Evolutionary conservation across 2,113 vertebrate species (phyloP), one percentile per base, ranked within the genome.

Genomic region (Grammatotria lemairii): DNA sequence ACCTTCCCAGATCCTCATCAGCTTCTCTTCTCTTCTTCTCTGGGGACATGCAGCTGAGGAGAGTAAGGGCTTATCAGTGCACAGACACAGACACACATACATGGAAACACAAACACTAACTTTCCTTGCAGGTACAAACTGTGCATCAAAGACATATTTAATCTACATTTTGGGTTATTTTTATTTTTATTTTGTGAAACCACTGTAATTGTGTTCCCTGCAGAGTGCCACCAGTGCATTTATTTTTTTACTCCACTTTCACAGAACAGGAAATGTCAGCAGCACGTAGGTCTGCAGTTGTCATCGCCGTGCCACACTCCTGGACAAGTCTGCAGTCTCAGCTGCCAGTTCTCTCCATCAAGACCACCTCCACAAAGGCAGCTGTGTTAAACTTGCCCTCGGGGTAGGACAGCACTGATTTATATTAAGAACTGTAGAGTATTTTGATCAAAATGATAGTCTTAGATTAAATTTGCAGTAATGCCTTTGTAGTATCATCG

Each of bases 1-100:
- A 73, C 96, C 97, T 40, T 93, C 92, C 79, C 96, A 98, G 94
- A 97, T 99, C 14, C 95, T 99, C 89, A 95, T 99, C 93, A 96
- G 96, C 75, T 97, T 98, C 94, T 99, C 98, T 91, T 96, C 96
- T 7, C 88, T 99, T 89, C 95, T 97, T 9, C 92, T 45, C 81
- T 98, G 97, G 97, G 95, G 95, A 87, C 96, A 95, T 26, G 86
- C 84, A 78, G 93, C 81, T 89, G 97, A 97, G 94, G 96, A 97
- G 92, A 91, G 84, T 87, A 93, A 89, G 58, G 68, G 17, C 63
- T 80, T 83, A 91, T 86, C 5, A 7, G 31, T 19, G 73, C 6
- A 73, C 40, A 70, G n/a, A 40, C 7, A 68, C 33, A 21, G 10
- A 26, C 65, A 70, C 38, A 16, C 65, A 70, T 40, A 70, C n/a